Evolutionary conservation across 1,140 invertebrate species (phyloP).

Genomic region (Drosophila nebulosa): DNA sequence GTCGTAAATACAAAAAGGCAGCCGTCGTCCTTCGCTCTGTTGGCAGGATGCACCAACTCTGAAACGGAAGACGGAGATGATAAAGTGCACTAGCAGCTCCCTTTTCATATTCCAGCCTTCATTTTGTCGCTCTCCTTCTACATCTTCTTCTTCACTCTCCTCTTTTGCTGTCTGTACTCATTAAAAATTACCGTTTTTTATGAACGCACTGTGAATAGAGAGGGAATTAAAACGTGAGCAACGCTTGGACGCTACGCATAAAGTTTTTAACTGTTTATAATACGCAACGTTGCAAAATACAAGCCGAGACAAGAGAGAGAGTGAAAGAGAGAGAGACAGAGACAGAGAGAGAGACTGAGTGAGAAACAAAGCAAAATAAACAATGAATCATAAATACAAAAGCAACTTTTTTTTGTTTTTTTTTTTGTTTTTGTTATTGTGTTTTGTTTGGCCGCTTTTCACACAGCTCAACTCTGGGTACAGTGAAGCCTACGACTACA

Average conservation of each 20-base stretch:
- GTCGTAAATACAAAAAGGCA: constrained; percentile 69
- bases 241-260: constrained; percentile 38
- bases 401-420: constrained; percentile 30
- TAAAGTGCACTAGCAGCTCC: constrained; percentile 25
- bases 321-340: background rate
- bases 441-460: background rate
- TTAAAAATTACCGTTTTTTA: constrained; percentile 77
- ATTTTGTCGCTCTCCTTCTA: constrained; percentile 7
- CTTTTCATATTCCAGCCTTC: background rate
- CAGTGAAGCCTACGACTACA: background rate
- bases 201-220: constrained; percentile 41
- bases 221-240: constrained; percentile 69
- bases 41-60: constrained; percentile 47
- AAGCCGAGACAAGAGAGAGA: constrained; percentile 14
- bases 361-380: constrained; percentile 41
- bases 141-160: background rate
- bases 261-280: constrained; percentile 75
- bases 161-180: constrained; percentile 34
- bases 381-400: constrained; percentile 55
- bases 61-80: constrained; percentile 56
- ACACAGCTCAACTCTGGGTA: background rate
- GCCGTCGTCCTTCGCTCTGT: constrained; percentile 28
- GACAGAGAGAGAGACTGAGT: background rate
- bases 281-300: constrained; percentile 64
- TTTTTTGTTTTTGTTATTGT: no score